Conservation (phyloP, 2,888 invertebrate genomes). For the Parnassius glacialis region DNA sequence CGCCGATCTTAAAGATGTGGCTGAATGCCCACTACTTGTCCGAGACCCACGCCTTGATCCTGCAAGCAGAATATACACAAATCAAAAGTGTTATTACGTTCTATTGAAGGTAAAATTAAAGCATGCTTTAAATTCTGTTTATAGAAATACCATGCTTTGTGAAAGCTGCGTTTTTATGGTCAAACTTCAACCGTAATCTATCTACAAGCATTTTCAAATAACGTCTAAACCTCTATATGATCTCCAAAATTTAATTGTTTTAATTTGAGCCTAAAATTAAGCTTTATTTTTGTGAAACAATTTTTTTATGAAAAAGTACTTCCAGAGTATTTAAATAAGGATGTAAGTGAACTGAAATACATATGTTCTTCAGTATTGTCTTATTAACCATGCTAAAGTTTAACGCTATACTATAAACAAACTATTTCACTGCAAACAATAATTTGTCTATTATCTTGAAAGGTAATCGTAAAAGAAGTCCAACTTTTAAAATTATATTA, state of each 20-base stretch:
- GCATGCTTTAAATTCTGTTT: constrained; percentile 9
- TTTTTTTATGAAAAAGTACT: no score
- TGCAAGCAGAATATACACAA: constrained; percentile 38
- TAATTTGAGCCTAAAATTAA: no score
- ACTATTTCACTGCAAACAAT: no score
- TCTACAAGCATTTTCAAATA: constrained; percentile 11
- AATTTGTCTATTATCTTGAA: no score
- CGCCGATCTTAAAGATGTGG: constrained; percentile 85
- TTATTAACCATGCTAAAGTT: no score
- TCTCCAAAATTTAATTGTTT: no score
- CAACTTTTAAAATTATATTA: neutral
- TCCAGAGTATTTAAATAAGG: no score
- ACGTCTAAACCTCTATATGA: neutral
- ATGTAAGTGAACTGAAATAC: no score
- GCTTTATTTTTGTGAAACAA: no score
- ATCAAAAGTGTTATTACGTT: neutral
- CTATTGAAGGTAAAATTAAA: constrained; percentile 8
- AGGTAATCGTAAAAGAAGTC: neutral
- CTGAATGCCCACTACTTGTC: constrained; percentile 89
- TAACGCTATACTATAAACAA: no score
- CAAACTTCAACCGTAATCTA: neutral
- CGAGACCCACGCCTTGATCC: constrained; percentile 86
- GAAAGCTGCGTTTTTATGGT: neutral
- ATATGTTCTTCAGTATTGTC: no score
- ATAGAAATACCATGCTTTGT: neutral